Percentiles rank a stretch among this genome's conserved stretches.
Conservation (phyloP, 2,797 vertebrate genomes). For the Sebastes jordani region DNA sequence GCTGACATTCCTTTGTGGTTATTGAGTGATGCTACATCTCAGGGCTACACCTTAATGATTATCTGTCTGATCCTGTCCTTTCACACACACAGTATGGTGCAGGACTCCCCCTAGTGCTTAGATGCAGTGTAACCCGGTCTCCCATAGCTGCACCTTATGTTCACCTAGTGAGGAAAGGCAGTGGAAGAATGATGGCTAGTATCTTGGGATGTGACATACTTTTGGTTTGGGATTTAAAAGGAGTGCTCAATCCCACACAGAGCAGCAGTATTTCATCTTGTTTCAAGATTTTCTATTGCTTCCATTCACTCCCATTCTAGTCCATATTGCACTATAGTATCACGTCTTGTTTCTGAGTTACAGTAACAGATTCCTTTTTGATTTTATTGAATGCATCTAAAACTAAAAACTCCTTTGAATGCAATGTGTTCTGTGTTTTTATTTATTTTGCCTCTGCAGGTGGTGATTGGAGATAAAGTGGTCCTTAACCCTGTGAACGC, state of each 20-base stretch:
- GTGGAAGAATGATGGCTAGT: slow-evolving; percentile 3
- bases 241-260: not conserved
- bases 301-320: not conserved
- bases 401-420: not conserved
- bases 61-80: not conserved
- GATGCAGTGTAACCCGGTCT: not conserved
- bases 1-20: not conserved
- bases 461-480: slow-evolving; percentile 98
- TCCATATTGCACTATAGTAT: not conserved
- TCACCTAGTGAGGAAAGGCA: not conserved
- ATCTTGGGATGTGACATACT: slow-evolving; percentile 14
- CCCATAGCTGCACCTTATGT: not conserved
- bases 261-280: not conserved
- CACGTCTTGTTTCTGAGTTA: not conserved
- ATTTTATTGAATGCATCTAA: not conserved
- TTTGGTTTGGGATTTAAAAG: not conserved
- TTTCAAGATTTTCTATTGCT: not conserved
- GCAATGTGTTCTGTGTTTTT: not conserved
- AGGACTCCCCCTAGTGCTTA: slow-evolving; percentile 53
- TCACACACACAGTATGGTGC: not conserved
- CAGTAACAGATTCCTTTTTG: not conserved
- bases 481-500: slow-evolving; percentile 98
- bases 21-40: not conserved
- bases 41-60: not conserved
- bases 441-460: slow-evolving; percentile 75